phyloP scores from a whole-genome alignment of 2,113 vertebrate species.

The Alexandromys fortis region DNA sequence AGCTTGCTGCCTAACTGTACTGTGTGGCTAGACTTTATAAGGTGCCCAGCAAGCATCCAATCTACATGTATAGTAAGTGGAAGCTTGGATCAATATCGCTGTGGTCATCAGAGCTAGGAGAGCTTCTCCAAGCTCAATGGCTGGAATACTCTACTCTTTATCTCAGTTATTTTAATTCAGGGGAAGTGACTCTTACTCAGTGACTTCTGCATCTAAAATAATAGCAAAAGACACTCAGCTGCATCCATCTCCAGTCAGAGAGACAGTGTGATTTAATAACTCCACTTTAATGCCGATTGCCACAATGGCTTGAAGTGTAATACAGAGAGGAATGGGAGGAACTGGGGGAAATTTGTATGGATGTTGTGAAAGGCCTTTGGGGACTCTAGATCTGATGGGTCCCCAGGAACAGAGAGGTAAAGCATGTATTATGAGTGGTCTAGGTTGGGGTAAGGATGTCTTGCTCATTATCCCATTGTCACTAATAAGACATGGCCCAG shows the following conservation, averaged over 20 bases:
- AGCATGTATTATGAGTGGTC: not conserved
- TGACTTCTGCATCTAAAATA: not conserved
- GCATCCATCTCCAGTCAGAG: not conserved
- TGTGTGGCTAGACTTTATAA: not conserved
- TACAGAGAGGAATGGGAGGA: not conserved
- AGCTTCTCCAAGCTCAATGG: not conserved
- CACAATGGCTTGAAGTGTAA: not conserved
- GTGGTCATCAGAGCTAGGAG: not conserved
- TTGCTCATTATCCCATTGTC: not conserved
- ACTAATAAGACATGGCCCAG: not conserved
- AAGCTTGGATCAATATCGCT: not conserved
- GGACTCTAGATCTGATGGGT: not conserved
- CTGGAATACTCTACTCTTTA: not conserved
- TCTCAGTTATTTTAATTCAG: conserved; percentile 1
- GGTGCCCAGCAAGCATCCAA: not conserved
- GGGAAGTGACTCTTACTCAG: not conserved
- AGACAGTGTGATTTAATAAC: not conserved
- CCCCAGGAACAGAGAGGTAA: not conserved
- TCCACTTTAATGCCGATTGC: not conserved
- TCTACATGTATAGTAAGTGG: not conserved
- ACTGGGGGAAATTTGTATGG: not conserved
- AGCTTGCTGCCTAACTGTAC: not conserved
- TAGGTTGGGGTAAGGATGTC: not conserved
- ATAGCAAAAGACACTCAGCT: not conserved
- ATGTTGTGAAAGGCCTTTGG: not conserved